phyloP scores from a whole-genome alignment of 2,797 vertebrate species.

The Microctenopoma lineatum region DNA sequence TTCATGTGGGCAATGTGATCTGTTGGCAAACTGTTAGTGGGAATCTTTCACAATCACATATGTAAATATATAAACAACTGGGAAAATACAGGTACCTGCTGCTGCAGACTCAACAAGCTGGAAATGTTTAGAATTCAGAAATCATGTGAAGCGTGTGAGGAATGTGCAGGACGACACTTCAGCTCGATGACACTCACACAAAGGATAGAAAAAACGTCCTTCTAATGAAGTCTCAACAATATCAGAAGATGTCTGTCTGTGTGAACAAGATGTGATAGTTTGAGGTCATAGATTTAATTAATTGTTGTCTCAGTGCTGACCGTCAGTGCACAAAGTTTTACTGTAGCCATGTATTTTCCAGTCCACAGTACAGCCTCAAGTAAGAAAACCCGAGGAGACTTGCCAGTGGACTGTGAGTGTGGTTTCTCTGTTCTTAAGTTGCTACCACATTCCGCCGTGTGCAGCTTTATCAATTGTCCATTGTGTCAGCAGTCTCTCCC shows the following conservation, averaged over 20 bases:
- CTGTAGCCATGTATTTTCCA: background rate
- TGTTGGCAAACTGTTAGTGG: slow-evolving; percentile 38
- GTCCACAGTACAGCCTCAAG: slow-evolving; percentile 2
- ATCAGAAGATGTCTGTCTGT: slow-evolving; percentile 1
- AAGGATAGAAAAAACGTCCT: background rate
- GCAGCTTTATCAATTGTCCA: slow-evolving; percentile 15
- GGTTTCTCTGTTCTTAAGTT: slow-evolving; percentile 23
- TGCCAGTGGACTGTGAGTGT: slow-evolving; percentile 12
- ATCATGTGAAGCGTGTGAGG: background rate
- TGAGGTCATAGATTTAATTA: slow-evolving; percentile 31
- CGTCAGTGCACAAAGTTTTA: slow-evolving; percentile 1
- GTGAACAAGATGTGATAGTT: background rate
- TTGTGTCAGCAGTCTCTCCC: slow-evolving; percentile 9
- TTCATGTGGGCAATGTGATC: slow-evolving; percentile 5
- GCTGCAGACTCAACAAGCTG: slow-evolving; percentile 26
- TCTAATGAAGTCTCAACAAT: background rate
- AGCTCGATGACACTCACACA: background rate
- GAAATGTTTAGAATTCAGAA: too few species aligned
- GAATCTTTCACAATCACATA: slow-evolving; percentile 12
- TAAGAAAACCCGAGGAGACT: slow-evolving; percentile 2
- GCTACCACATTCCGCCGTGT: slow-evolving; percentile 5
- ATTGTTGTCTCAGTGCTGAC: slow-evolving; percentile 3
- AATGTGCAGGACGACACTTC: background rate
- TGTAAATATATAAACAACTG: too few species aligned
- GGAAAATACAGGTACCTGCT: slow-evolving; percentile 13